Conservation (phyloP, 2,113 vertebrate genomes). For the Neodon shergylaensis region DNA sequence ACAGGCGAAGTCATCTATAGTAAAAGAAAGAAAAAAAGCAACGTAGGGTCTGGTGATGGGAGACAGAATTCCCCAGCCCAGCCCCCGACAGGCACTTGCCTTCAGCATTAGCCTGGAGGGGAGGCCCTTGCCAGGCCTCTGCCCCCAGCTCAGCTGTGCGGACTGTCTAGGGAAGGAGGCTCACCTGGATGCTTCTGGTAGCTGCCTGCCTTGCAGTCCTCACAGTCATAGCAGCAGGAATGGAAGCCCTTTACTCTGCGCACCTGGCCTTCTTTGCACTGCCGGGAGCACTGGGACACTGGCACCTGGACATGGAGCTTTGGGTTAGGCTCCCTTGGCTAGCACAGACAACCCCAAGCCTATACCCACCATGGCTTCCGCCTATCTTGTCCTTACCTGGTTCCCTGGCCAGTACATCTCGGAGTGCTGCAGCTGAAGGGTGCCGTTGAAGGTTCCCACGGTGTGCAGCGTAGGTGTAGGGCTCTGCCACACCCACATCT, state of each 20-base stretch:
- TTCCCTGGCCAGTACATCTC: constrained; percentile 84
- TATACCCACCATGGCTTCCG: background rate
- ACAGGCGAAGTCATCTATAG: constrained; percentile 88
- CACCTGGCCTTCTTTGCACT: constrained; percentile 87
- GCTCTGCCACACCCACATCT: constrained; percentile 88
- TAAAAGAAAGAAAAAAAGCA: background rate
- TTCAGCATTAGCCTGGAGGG: background rate
- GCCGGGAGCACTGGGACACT: constrained; percentile 87
- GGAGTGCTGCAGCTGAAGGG: constrained; percentile 78
- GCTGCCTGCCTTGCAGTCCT: constrained; percentile 90
- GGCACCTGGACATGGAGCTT: constrained; percentile 85
- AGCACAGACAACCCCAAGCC: background rate
- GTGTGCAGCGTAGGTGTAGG: background rate
- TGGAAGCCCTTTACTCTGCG: constrained; percentile 80
- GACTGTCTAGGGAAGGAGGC: background rate
- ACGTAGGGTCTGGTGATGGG: background rate
- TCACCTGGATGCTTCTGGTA: constrained; percentile 79
- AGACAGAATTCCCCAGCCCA: background rate
- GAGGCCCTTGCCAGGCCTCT: no score
- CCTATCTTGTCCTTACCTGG: fast-evolving
- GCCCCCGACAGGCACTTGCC: no score
- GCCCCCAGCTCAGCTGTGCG: background rate
- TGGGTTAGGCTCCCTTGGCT: background rate
- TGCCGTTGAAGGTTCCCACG: constrained; percentile 85
- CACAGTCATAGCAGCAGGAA: constrained; percentile 92